Evolutionary conservation across 2,797 vertebrate species (phyloP).

Genomic region (Carapus acus): DNA sequence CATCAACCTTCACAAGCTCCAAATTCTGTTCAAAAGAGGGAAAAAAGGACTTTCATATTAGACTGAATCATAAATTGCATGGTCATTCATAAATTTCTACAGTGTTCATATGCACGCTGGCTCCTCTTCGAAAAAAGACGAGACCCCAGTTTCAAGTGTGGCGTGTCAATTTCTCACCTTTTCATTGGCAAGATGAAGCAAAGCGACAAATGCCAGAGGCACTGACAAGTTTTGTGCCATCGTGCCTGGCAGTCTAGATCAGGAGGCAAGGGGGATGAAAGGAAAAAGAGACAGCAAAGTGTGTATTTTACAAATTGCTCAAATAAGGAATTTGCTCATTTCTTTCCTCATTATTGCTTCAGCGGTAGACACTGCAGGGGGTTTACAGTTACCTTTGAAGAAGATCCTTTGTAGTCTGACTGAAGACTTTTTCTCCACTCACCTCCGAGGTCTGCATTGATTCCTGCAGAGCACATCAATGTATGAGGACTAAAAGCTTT

Average conservation of each 20-base stretch:
- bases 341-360: slow-evolving; percentile 18
- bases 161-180: slow-evolving; percentile 71
- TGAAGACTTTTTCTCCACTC: slow-evolving; percentile 76
- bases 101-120: too few relatives aligned
- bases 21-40: slow-evolving; percentile 75
- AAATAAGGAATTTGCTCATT: not conserved
- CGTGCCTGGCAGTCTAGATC: slow-evolving; percentile 75
- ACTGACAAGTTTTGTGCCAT: slow-evolving; percentile 90
- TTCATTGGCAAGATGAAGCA: slow-evolving; percentile 92
- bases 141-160: not conserved
- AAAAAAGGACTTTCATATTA: too few relatives aligned
- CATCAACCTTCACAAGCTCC: slow-evolving; percentile 79
- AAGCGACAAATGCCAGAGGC: slow-evolving; percentile 85
- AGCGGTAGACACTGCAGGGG: not conserved
- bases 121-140: too few relatives aligned
- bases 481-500: slow-evolving; percentile 5
- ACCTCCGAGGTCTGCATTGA: slow-evolving; percentile 55
- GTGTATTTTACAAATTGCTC: not conserved
- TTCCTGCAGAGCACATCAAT: slow-evolving; percentile 49
- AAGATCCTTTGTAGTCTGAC: slow-evolving; percentile 74
- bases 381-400: slow-evolving; percentile 73
- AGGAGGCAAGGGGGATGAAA: not conserved
- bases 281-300: not conserved
- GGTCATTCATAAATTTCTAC: too few relatives aligned
- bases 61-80: too few relatives aligned